Percentiles rank a stretch among this genome's conserved stretches.
These are phyloP conservation scores for Microcebus lehilahytsara DNA, from an alignment of 2,113 vertebrate species.

Conservation along the genomic window DNA sequence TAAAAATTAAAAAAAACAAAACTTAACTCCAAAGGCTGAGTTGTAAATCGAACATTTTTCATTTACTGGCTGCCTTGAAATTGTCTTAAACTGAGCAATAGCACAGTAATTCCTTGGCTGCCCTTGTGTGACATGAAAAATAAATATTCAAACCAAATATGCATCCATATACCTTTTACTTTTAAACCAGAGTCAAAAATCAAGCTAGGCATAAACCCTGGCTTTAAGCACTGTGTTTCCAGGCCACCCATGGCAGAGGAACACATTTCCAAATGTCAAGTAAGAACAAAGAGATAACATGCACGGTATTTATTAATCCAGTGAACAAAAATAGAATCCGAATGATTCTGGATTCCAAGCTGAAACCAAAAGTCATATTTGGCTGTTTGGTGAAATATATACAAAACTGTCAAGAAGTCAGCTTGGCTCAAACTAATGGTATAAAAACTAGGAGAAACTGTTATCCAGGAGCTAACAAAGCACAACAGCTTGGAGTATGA, in stretches of 20 bases:
- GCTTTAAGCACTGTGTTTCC: background rate
- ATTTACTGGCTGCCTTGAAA: background rate
- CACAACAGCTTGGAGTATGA: background rate
- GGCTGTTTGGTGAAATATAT: background rate
- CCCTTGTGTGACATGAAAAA: constrained; percentile 6
- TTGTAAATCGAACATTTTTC: background rate
- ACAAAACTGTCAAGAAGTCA: background rate
- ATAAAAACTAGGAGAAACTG: background rate
- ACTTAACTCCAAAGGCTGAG: background rate
- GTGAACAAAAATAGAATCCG: background rate
- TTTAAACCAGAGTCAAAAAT: background rate
- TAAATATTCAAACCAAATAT: background rate
- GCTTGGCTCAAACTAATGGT: background rate
- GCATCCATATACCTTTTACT: background rate
- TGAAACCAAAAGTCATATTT: background rate
- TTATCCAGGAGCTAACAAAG: background rate
- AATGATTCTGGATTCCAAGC: constrained; percentile 39
- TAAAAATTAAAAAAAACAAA: too few species aligned
- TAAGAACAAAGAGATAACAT: background rate
- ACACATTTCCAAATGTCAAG: background rate
- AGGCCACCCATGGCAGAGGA: background rate
- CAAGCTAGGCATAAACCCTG: background rate
- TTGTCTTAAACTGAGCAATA: background rate
- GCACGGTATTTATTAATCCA: background rate
- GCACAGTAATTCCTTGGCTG: background rate